These are phyloP conservation scores for Ormyrus pomaceus DNA, from an alignment of 2,888 invertebrate genomes.

Conservation along the genomic window DNA sequence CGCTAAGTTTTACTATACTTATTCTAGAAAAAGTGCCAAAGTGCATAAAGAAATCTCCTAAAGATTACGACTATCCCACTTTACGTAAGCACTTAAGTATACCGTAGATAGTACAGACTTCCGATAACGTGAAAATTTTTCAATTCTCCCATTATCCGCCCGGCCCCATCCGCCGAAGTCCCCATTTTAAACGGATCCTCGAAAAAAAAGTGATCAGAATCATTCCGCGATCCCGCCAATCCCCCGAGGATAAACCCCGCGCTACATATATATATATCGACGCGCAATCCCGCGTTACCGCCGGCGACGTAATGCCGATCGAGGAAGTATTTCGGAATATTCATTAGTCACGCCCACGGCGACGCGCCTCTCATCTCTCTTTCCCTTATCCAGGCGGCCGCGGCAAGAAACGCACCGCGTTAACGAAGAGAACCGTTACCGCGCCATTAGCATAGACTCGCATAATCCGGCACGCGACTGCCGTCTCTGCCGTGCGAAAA, in stretches of 20 bases:
- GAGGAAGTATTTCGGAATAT: conserved; percentile 44
- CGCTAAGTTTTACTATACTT: no score
- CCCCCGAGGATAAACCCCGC: background rate
- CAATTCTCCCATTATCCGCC: no score
- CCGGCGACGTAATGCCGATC: conserved; percentile 26
- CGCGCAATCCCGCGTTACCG: conserved; percentile 28
- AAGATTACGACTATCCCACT: no score
- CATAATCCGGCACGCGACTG: conserved; percentile 35
- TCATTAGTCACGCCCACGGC: conserved; percentile 27
- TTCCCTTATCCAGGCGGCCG: no score
- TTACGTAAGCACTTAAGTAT: no score
- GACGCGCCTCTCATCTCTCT: background rate
- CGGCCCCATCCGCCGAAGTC: no score
- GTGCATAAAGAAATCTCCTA: no score
- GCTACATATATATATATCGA: background rate
- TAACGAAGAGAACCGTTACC: conserved; percentile 23
- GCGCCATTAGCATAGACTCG: conserved; percentile 25
- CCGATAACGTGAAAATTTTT: no score
- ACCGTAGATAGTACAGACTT: no score
- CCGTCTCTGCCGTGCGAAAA: background rate
- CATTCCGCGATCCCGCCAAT: background rate
- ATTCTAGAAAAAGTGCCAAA: no score
- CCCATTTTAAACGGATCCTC: no score
- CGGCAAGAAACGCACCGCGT: background rate
- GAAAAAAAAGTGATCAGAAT: no score